A percentile compares a stretch with the other conserved stretches of the same genome.
These are phyloP conservation scores for Orgyia antiqua DNA, from an alignment of 2,888 invertebrate genomes.

Conservation along the genomic window DNA sequence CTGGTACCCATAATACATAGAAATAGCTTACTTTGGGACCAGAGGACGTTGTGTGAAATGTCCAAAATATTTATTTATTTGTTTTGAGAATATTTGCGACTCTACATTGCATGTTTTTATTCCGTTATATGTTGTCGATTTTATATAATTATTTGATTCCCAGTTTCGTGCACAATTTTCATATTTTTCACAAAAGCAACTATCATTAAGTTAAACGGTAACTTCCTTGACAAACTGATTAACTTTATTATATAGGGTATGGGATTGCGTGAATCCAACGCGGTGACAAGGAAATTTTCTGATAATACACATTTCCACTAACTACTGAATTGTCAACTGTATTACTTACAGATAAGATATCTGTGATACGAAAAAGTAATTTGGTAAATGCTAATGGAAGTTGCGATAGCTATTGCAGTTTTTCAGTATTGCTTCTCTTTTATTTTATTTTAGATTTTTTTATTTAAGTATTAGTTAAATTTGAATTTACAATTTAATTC, in stretches of 20 bases:
- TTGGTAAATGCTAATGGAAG: conserved; percentile 14
- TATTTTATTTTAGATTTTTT: conserved; percentile 13
- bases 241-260: conserved; percentile 15
- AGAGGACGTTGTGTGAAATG: too few species aligned
- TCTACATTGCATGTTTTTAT: conserved; percentile 5
- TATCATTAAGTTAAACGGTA: conserved; percentile 20
- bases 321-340: conserved; percentile 4
- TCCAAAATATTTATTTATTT: too few species aligned
- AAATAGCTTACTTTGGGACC: too few species aligned
- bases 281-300: conserved; percentile 20
- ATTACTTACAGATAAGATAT: background rate
- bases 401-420: conserved; percentile 18
- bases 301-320: background rate
- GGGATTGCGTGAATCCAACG: conserved; percentile 25
- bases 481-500: too few species aligned
- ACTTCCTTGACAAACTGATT: conserved; percentile 23
- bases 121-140: background rate
- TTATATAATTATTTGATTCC: conserved; percentile 1
- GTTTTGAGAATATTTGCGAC: too few species aligned
- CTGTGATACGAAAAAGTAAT: background rate
- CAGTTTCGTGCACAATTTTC: conserved; percentile 1
- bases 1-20: too few species aligned
- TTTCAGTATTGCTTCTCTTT: conserved; percentile 14
- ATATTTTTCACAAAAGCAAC: conserved; percentile 7
- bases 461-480: background rate